Percentiles rank a stretch among this genome's conserved stretches.
These are phyloP conservation scores for Pediacus dermestoides DNA, from an alignment of 2,888 invertebrate species.

Conservation along the genomic window DNA sequence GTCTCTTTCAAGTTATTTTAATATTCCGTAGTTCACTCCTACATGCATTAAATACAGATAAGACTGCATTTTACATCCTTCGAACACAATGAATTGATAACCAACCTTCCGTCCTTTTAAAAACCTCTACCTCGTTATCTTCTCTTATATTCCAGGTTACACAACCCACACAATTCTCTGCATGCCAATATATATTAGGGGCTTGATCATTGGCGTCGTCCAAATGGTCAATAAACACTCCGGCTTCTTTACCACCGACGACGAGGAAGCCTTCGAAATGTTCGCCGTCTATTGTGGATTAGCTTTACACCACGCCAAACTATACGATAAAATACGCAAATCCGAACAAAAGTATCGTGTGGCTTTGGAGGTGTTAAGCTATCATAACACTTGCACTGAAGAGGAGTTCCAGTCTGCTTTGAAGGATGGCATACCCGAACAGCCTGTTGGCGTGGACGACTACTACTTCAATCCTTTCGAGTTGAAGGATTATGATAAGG, in stretches of 20 bases:
- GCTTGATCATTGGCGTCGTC: constrained; percentile 77
- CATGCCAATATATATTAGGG: constrained; percentile 82
- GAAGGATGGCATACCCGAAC: constrained; percentile 35
- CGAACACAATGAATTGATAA: constrained; percentile 3
- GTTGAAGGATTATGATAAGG: constrained; percentile 69
- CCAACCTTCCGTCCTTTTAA: not conserved
- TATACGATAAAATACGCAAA: constrained; percentile 76
- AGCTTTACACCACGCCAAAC: constrained; percentile 79
- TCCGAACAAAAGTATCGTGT: constrained; percentile 82
- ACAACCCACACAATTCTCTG: constrained; percentile 74
- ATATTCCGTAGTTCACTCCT: not conserved
- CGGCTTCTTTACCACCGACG: constrained; percentile 60
- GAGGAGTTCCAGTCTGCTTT: constrained; percentile 55
- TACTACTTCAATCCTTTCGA: constrained; percentile 71
- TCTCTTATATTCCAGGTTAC: constrained; percentile 50
- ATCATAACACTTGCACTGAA: constrained; percentile 76
- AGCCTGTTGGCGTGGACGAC: constrained; percentile 50
- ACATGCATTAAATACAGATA: not conserved
- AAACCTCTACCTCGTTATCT: constrained; percentile 1
- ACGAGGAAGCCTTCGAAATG: constrained; percentile 78
- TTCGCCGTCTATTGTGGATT: constrained; percentile 84
- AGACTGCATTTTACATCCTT: not conserved
- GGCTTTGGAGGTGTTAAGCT: constrained; percentile 78
- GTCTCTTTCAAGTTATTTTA: too few species aligned
- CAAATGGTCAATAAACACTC: constrained; percentile 77